Base-by-base conservation (phyloP, 2,113 vertebrate species). In the Neodontobutis hainanensis region DNA sequence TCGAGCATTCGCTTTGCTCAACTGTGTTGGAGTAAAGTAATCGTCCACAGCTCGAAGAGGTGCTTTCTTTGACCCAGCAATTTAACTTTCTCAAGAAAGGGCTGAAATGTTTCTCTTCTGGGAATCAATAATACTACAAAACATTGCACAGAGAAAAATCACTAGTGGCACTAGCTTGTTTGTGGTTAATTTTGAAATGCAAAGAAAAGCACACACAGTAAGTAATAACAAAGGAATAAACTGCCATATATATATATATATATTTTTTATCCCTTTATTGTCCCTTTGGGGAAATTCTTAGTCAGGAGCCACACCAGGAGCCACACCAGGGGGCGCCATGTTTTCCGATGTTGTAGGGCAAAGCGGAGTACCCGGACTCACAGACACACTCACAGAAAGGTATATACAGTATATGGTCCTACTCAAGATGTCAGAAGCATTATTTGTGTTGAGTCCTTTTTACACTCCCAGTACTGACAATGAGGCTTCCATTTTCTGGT, bases 111-210 rank as follows among this genome's bases (percentile, higher is more conserved):
- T 55, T 72, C n/a, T 67, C 56, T 53, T 40, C 45, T 59, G 55
- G 61, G 65, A 58, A 75, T 84, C 73, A 55, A 68, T 79, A 82
- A 8, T 36, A 45, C 48, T 58, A 65, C 32, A 59, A 65, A 52
- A 46, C 47, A 40, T 5, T 32, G 11, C 71, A 43, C 19, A 27
- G 19, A 27, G 19, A 14, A 64, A 52, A 66, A 48, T 44, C 60
- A 61, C n/a, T 69, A 34, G 56, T 11, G 34, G 32, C 36, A 45
- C 49, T 34, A 49, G n/a, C 47, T 46, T 40, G 16, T 60, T 56
- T 4, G 11, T 11, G 14, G 2, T 11, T 44, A 50, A 77, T 60
- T 47, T 11, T 19, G 63, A 61, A 69, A 71, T 4, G 1, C 1
- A 49, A 32, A 38, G n/a, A 58, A 11, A 38, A 65, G 61, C 15